phyloP scores from a whole-genome alignment of 1,140 invertebrate species.

The Drosophila orosa region DNA sequence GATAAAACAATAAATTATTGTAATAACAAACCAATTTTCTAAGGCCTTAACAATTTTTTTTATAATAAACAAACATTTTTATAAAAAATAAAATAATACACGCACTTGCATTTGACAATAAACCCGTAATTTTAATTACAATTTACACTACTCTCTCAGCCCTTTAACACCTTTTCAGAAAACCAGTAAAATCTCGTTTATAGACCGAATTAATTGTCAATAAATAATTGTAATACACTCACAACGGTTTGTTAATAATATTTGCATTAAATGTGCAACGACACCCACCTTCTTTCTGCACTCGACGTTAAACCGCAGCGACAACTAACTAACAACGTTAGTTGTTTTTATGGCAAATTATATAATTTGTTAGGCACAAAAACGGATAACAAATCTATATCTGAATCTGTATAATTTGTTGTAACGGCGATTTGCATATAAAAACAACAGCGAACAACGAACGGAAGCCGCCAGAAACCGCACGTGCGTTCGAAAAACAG shows the following conservation, averaged over 20 bases:
- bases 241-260: constrained; percentile 5
- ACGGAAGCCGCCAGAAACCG: constrained; percentile 25
- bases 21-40: too few relatives aligned
- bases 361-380: constrained; percentile 62
- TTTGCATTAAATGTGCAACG: constrained; percentile 34
- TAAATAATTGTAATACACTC: constrained; percentile 20
- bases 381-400: constrained; percentile 26
- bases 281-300: constrained; percentile 64
- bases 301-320: constrained; percentile 40
- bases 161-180: not conserved
- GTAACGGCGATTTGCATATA: constrained; percentile 50
- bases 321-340: constrained; percentile 50
- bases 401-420: constrained; percentile 28
- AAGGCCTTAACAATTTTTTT: too few relatives aligned
- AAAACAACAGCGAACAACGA: constrained; percentile 33
- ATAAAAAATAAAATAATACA: too few relatives aligned
- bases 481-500: constrained; percentile 31
- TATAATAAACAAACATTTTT: too few relatives aligned
- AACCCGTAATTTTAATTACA: too few relatives aligned
- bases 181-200: constrained; percentile 5
- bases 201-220: constrained; percentile 9
- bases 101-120: too few relatives aligned
- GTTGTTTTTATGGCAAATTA: constrained; percentile 61
- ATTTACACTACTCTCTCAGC: not conserved
- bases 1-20: too few relatives aligned